These are phyloP conservation scores for Takifugu flavidus DNA, from an alignment of 2,113 vertebrate genomes.

Conservation along the genomic window DNA sequence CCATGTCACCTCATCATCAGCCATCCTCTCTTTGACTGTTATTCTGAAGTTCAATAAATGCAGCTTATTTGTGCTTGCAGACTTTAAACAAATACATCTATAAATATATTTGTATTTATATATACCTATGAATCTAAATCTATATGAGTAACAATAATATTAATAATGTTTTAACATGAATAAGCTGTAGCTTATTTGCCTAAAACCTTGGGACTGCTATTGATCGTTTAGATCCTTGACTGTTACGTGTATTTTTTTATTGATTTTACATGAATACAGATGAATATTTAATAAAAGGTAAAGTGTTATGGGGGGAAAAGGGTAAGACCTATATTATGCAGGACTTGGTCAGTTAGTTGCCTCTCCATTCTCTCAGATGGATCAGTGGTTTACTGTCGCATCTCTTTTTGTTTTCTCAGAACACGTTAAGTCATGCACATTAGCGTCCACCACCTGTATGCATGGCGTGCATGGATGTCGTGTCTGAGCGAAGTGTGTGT, in stretches of 20 bases:
- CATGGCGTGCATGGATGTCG: constrained; percentile 18
- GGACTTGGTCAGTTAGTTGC: constrained; percentile 79
- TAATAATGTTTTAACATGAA: constrained; percentile 82
- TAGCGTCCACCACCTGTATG: constrained; percentile 47
- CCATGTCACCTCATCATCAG: constrained; percentile 78
- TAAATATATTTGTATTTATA: constrained; percentile 76
- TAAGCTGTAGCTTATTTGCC: constrained; percentile 86
- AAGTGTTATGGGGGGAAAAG: constrained; percentile 67
- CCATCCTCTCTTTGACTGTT: constrained; percentile 83
- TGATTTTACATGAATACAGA: constrained; percentile 81
- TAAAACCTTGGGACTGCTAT: constrained; percentile 83
- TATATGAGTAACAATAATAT: constrained; percentile 81
- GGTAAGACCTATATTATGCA: constrained; percentile 76
- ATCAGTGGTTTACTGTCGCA: constrained; percentile 63
- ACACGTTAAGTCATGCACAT: constrained; percentile 68
- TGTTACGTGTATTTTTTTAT: constrained; percentile 84
- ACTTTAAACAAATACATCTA: constrained; percentile 79
- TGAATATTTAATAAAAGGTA: constrained; percentile 77
- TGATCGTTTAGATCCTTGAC: constrained; percentile 81
- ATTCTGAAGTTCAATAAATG: constrained; percentile 83
- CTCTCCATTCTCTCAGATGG: constrained; percentile 74
- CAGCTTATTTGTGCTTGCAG: constrained; percentile 86
- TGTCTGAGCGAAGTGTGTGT: not conserved
- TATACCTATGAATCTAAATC: constrained; percentile 78
- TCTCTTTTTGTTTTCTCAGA: constrained; percentile 55